Conservation (phyloP, 2,113 vertebrate species). For the Pelobates fuscus region DNA sequence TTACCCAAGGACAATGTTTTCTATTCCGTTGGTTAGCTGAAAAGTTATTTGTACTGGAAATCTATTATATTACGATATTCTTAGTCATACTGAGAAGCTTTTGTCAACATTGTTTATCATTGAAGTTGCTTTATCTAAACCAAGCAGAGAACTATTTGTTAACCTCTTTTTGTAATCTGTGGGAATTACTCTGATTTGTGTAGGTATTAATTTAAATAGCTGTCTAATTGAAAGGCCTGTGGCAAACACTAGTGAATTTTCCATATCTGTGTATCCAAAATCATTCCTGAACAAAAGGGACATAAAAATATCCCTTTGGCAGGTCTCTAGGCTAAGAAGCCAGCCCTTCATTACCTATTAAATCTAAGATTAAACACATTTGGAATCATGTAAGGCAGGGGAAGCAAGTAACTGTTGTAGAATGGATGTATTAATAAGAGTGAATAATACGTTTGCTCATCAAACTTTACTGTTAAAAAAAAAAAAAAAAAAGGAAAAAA, state of each 20-base stretch:
- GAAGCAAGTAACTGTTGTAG: not conserved
- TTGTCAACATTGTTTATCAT: not conserved
- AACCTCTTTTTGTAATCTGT: conserved; percentile 12
- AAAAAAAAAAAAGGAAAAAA: not conserved
- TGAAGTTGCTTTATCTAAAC: not conserved
- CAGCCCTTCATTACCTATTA: conserved; percentile 24
- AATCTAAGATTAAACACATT: not conserved
- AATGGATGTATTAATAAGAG: not conserved
- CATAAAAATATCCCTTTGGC: not conserved
- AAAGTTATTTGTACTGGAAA: not conserved
- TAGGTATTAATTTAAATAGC: conserved; percentile 45
- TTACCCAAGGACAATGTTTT: not conserved
- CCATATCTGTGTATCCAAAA: conserved; percentile 23
- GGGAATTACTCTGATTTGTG: conserved; percentile 32
- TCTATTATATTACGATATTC: not conserved
- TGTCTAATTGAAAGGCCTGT: conserved; percentile 40
- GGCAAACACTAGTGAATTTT: conserved; percentile 15
- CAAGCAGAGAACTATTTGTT: not conserved
- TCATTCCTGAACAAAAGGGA: conserved; percentile 29
- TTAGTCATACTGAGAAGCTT: not conserved
- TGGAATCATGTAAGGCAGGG: not conserved
- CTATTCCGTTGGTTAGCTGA: not conserved
- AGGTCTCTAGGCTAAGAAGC: conserved; percentile 22
- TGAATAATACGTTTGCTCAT: not conserved
- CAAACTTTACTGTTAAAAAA: not conserved